These are phyloP conservation scores for Rhegmatorhina hoffmannsi DNA, from an alignment of 2,113 vertebrate species.

Conservation along the genomic window DNA sequence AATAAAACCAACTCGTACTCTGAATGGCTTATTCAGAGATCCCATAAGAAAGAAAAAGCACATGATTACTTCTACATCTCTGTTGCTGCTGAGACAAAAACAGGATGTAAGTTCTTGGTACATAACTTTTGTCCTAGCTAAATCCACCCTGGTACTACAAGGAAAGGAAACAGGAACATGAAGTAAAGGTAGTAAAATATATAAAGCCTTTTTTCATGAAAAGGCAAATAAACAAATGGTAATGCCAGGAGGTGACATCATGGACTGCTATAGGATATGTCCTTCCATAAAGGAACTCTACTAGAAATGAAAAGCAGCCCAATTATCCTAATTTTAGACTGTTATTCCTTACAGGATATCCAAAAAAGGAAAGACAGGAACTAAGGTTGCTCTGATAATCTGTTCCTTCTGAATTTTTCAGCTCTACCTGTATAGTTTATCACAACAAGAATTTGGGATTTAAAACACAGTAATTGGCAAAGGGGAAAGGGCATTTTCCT, in stretches of 20 bases:
- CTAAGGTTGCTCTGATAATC: not conserved
- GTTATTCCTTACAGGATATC: not conserved
- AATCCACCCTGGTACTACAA: not conserved
- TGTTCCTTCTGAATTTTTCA: not conserved
- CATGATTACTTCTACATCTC: not conserved
- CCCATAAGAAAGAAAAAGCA: not conserved
- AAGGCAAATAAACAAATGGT: not conserved
- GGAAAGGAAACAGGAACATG: conserved; percentile 10
- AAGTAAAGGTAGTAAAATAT: conserved; percentile 2
- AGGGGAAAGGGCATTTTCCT: conserved; percentile 17
- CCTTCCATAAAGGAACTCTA: not conserved
- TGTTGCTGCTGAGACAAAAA: not conserved
- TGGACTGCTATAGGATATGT: not conserved
- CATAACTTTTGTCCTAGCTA: not conserved
- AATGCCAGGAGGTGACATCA: not conserved
- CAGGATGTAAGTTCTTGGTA: not conserved
- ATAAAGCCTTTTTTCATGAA: not conserved
- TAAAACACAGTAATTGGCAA: not conserved
- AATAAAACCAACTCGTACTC: not conserved
- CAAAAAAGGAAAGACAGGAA: conserved; percentile 23
- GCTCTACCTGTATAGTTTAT: not conserved
- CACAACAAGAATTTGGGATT: not conserved
- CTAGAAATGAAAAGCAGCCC: not conserved
- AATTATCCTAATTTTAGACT: not conserved
- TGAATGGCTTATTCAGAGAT: not conserved